These are phyloP conservation scores for Ornithorhynchus anatinus DNA, from an alignment of 2,113 vertebrate genomes.

Conservation along the genomic window DNA sequence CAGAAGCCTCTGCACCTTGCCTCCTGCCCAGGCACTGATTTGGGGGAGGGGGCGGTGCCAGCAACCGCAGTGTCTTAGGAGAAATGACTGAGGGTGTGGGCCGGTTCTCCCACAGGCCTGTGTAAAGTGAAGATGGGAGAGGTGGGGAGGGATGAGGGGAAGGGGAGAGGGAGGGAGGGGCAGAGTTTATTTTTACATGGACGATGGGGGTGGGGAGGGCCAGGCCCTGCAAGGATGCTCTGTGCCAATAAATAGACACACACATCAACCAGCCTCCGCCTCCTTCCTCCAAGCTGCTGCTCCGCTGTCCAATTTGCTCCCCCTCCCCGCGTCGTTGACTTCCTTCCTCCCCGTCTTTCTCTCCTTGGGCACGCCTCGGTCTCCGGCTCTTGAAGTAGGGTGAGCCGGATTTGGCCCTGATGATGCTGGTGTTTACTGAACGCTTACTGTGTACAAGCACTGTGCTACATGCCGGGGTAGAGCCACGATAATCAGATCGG, in stretches of 20 bases:
- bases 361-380: no score
- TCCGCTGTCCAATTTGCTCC: not conserved
- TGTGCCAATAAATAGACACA: constrained; percentile 52
- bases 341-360: not conserved
- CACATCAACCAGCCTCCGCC: constrained; percentile 22
- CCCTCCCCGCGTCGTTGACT: no score
- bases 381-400: no score
- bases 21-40: not conserved
- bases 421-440: no score
- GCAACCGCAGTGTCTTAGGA: not conserved
- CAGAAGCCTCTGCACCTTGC: not conserved
- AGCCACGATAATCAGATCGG: no score
- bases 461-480: no score
- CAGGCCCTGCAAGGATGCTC: constrained; percentile 32
- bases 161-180: constrained; percentile 17
- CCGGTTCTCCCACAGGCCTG: not conserved
- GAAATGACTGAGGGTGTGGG: not conserved
- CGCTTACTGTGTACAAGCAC: no score
- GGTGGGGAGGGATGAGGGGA: not conserved
- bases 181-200: constrained; percentile 55
- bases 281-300: constrained; percentile 27
- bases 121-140: no score
- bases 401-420: no score
- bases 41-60: not conserved
- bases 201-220: constrained; percentile 21